Base-by-base conservation (phyloP, 35 echinoderm and acorn worm species). In the Apostichopus japonicus region DNA sequence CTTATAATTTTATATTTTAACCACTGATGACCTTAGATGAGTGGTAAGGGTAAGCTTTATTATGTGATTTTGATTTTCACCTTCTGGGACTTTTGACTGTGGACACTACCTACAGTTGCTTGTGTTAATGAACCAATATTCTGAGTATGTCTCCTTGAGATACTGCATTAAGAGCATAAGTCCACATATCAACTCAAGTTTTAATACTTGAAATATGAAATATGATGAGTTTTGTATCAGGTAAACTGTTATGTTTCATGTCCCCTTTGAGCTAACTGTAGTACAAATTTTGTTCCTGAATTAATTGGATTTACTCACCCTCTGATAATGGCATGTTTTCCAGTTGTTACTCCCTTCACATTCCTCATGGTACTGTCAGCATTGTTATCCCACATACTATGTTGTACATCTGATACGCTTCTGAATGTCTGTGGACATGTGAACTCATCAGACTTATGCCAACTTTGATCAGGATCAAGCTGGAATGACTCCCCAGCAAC, bases 391-490 rank as follows among this genome's bases (percentile, higher is more conserved):
- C 61, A 89, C 61, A 53, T 22, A 62, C 63, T 72, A 23, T 78
- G 77, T 17, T 21, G 86, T 25, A 67, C 65, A 21, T 84, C 81
- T 57, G 81, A 84, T 21, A 89, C 16, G 17, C 61, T 89, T 8
- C 19, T 24, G 14, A 65, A 73, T 62, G 86, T 72, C 14, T 52
- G 86, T 19, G 57, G 56, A 89, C 86, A 89, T 6, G 16, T 58
- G 16, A 89, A 61, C 63, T 89, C 86, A 72, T 89, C 86, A 27
- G 56, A 59, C 44, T 8, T 16, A 11, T 89, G 67, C 23, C 59
- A 67, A 17, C 5, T 89, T 6, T 89, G 19, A 19, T 67, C 24
- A 7, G 71, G 17, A 72, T 72, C 14, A 8, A 33, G 44, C 24
- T 65, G 56, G 6, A 91, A 91, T 78, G 86, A 89, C 17, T 53